A percentile compares a stretch with the other conserved stretches of the same genome.
These are phyloP conservation scores for Mycalesis mineus DNA, from an alignment of 2,888 invertebrate genomes.

Conservation along the genomic window DNA sequence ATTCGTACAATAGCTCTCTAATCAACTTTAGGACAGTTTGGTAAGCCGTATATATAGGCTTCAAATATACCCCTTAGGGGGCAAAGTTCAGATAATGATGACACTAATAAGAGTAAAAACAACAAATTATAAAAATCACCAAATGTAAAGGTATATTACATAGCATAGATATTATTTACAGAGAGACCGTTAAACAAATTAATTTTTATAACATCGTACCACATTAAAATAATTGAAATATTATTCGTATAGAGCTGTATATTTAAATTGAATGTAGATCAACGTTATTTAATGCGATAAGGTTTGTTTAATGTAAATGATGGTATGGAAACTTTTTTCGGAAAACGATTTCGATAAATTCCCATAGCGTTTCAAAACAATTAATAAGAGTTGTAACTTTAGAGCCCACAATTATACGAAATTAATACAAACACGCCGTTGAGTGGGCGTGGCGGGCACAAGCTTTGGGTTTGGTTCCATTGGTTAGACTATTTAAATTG, in stretches of 20 bases:
- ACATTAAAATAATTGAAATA: slow-evolving; percentile 18
- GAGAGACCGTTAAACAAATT: slow-evolving; percentile 4
- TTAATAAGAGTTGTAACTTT: slow-evolving; percentile 51
- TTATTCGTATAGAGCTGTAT: slow-evolving; percentile 15
- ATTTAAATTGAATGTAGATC: slow-evolving; percentile 20
- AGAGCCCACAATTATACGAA: slow-evolving; percentile 53
- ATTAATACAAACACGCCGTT: slow-evolving; percentile 53
- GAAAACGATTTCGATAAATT: slow-evolving; percentile 17
- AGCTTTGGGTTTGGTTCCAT: slow-evolving; percentile 40
- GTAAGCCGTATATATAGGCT: no score
- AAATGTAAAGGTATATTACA: not conserved
- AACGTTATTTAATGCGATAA: slow-evolving; percentile 14
- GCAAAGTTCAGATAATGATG: no score
- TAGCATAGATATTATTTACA: not conserved
- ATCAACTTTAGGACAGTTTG: no score
- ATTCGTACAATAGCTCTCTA: no score
- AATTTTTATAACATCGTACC: slow-evolving; percentile 4
- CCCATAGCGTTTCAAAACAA: slow-evolving; percentile 38
- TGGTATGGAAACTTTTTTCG: slow-evolving; percentile 10
- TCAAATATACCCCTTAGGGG: no score
- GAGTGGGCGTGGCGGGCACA: slow-evolving; percentile 46
- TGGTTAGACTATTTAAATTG: slow-evolving; percentile 13
- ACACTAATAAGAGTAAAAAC: no score
- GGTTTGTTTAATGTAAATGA: slow-evolving; percentile 13
- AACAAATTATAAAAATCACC: no score